Percentiles rank a stretch among this genome's conserved stretches.
Conservation (phyloP, 2,797 vertebrate genomes). For the Chaenodraco wilsoni region DNA sequence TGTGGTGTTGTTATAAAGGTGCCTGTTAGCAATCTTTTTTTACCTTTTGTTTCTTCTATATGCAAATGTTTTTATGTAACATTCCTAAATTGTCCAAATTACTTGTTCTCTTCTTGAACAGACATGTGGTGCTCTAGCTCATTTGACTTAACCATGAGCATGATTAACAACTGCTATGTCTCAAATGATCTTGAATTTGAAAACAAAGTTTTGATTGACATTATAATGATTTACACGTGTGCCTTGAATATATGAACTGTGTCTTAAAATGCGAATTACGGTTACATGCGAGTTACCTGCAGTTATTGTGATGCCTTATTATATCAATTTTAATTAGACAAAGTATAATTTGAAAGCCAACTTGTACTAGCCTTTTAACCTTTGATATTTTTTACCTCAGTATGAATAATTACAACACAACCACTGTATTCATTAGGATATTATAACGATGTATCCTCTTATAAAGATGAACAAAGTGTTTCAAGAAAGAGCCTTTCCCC, state of each 20-base stretch:
- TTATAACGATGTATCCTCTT: constrained; percentile 6
- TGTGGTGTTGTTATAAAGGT: constrained; percentile 23
- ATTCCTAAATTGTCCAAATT: constrained; percentile 55
- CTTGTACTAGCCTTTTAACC: constrained; percentile 1
- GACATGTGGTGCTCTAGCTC: neutral
- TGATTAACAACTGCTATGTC: neutral
- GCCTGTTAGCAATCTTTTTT: constrained; percentile 3
- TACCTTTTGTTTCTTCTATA: neutral
- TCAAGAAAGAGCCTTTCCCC: neutral
- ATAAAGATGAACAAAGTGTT: neutral
- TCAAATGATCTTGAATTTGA: constrained; percentile 11
- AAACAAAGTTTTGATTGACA: neutral
- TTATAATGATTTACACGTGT: constrained; percentile 38
- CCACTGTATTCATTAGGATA: constrained; percentile 12
- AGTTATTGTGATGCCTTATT: constrained; percentile 23
- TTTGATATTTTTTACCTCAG: constrained; percentile 20
- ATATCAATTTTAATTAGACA: constrained; percentile 20
- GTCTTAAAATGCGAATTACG: constrained; percentile 49
- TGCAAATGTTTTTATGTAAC: constrained; percentile 23
- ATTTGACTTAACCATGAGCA: constrained; percentile 4
- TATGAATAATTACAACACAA: constrained; percentile 13
- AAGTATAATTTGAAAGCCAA: constrained; percentile 11
- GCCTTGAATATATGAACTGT: constrained; percentile 58
- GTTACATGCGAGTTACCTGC: constrained; percentile 8
- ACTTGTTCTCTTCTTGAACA: neutral